These are phyloP conservation scores for Capreolus pygargus DNA, from an alignment of 2,113 vertebrate species.

Conservation along the genomic window DNA sequence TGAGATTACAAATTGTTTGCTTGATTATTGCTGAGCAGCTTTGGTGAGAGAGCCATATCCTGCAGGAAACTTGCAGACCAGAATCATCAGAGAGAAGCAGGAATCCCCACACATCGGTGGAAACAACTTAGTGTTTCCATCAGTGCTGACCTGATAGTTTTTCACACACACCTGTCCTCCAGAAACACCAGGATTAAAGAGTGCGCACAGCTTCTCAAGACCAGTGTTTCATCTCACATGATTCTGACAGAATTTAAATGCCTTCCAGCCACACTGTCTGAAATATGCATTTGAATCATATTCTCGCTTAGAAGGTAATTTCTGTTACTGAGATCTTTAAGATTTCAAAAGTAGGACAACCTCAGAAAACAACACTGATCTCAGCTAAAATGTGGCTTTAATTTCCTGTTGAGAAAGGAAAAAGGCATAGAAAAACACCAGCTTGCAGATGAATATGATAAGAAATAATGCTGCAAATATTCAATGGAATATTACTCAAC, in stretches of 20 bases:
- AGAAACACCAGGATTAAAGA: neutral
- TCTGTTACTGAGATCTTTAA: neutral
- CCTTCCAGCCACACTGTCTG: neutral
- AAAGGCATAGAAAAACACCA: accelerated
- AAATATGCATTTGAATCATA: neutral
- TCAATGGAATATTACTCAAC: neutral
- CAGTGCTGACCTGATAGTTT: neutral
- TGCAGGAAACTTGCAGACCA: neutral
- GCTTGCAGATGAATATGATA: neutral
- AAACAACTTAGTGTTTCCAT: accelerated
- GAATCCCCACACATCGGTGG: neutral
- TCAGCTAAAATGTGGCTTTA: accelerated
- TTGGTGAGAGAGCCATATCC: neutral
- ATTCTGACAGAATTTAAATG: neutral
- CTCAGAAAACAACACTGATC: neutral
- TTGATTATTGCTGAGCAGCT: neutral
- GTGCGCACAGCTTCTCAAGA: neutral
- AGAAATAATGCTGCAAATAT: neutral
- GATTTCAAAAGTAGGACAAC: neutral
- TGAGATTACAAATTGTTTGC: neutral
- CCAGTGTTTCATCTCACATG: neutral
- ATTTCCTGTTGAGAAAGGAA: neutral
- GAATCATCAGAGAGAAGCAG: neutral
- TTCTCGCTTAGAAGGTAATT: neutral
- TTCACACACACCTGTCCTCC: neutral